Evolutionary conservation across 1,140 invertebrate species (phyloP), one percentile per base, ranked within the genome.

Genomic region (Lineus longissimus): DNA sequence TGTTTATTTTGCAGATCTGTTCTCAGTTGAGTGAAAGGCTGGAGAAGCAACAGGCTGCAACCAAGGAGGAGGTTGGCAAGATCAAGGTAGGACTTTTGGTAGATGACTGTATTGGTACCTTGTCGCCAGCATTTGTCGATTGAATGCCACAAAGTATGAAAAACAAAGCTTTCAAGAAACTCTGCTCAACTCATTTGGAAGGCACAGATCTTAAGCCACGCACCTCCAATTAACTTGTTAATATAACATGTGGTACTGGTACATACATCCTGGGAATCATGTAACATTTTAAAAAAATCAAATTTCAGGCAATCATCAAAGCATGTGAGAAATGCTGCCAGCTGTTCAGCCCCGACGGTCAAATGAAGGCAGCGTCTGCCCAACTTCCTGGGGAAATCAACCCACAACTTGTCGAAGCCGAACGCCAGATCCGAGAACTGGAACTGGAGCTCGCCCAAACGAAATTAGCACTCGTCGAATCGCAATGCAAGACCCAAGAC

Each of bases 381-480:
- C 41, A 66, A 19, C 69, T 73, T 23, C 70, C 73, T 19, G 67
- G 63, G 17, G 68, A 70, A 57, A 43, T 73, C 1, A 74, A 79
- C 59, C 73, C 75, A 1, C 67, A 66, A 13, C 57, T 76, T 13
- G 61, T 73, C 22, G 71, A 76, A 17, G 66, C 73, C 55, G 70
- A 77, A 55, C 63, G 69, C 67, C 86, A 91, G 67, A 88, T 97
- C 59, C 86, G 91, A 13, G 94, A 97, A 79, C 82, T 98, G 25
- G 96, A 99, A 78, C 83, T 98, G 55, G 95, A 98, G 76, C 82
- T 99, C 61, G 96, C 95, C 2, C 91, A 95, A 77, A 95, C 95
- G 0, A 99, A 99, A 78, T 84, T 99, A 66, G 94, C 94, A 0
- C 88, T 97, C 60, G 97, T 98, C 2, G 94, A 99, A 83, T 91